Evolutionary conservation across 2,797 vertebrate genomes (phyloP).

Genomic region (Agapornis canus): DNA sequence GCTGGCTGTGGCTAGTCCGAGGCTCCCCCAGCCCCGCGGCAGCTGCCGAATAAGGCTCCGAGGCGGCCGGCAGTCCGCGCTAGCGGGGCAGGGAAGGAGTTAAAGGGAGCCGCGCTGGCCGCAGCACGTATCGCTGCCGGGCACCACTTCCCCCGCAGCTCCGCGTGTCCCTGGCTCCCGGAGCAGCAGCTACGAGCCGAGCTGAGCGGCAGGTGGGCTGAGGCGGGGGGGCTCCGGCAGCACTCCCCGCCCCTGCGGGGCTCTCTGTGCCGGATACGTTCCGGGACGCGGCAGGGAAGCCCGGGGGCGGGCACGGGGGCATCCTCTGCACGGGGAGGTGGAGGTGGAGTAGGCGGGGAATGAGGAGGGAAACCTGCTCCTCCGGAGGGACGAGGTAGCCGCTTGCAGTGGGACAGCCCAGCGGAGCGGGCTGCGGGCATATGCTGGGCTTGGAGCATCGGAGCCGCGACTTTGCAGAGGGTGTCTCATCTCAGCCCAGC

Average conservation of each 20-base stretch:
- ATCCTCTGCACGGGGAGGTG: background rate
- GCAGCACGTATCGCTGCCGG: background rate
- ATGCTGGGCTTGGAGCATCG: constrained; percentile 27
- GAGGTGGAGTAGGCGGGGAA: constrained; percentile 23
- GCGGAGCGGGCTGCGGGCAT: constrained; percentile 25
- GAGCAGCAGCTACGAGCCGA: background rate
- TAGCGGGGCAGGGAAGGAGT: background rate
- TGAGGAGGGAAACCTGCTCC: constrained; percentile 33
- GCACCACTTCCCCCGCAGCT: constrained; percentile 5
- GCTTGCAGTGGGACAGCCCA: background rate
- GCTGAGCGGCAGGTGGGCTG: background rate
- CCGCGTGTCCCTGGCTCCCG: background rate
- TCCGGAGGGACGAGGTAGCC: background rate
- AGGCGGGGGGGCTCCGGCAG: background rate
- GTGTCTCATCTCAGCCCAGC: background rate
- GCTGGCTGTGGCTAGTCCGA: accelerated
- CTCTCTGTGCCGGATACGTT: background rate
- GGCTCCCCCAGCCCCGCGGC: background rate
- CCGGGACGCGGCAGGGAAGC: background rate
- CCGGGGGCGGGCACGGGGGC: background rate
- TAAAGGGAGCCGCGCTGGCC: background rate
- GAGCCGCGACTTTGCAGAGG: background rate
- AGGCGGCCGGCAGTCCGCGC: background rate
- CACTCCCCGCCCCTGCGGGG: background rate
- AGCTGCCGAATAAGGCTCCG: background rate